Evolutionary conservation across 2,888 invertebrate species (phyloP), one percentile per base, ranked within the genome.

Genomic region (Leptopilina syphax): DNA sequence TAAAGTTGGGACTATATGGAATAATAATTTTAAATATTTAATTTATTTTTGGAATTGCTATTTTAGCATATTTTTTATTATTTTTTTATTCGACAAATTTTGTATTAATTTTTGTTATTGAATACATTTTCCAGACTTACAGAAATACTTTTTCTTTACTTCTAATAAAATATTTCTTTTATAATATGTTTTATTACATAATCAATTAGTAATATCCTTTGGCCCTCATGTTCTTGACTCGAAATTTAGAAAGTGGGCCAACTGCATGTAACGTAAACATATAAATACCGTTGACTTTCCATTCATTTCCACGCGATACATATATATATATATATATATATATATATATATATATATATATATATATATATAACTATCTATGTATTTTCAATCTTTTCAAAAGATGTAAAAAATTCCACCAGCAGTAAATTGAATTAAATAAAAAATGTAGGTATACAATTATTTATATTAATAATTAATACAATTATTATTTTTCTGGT

Each of bases 231-330:
- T 41, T 65, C 34, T 65, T 34, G 34, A 4, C 12, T 41, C 12
- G 24, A 65, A 34, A 27, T 41, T 65, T 65, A 65, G 65, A 65
- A 65, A 65, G 65, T 65, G 65, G 65, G 65, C 41, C 65, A 65
- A 65, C 12, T 41, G 12, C 65, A 13, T 65, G 65, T 34, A 65
- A 65, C 65, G 34, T 65, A 65, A 65, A 65, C 41, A 65, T 34
- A 34, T 13, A 27, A 34, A 65, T 65, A 65, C 27, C 65, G 27
- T 65, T 65, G 34, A 65, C 65, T 65, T 65, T 34, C 27, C 27
- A 41, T 12, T 34, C 65, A 10, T 34, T 24, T 34, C 12, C 65
- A 65, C 1, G 34, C 34, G 27, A 24, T 27, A 65, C 9, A 18
- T 34, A 34, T 18, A 34, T 65, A 8, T 34, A 34, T n/a, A n/a